These are phyloP conservation scores for Merodon equestris DNA, from an alignment of 2,888 invertebrate genomes.

Conservation along the genomic window DNA sequence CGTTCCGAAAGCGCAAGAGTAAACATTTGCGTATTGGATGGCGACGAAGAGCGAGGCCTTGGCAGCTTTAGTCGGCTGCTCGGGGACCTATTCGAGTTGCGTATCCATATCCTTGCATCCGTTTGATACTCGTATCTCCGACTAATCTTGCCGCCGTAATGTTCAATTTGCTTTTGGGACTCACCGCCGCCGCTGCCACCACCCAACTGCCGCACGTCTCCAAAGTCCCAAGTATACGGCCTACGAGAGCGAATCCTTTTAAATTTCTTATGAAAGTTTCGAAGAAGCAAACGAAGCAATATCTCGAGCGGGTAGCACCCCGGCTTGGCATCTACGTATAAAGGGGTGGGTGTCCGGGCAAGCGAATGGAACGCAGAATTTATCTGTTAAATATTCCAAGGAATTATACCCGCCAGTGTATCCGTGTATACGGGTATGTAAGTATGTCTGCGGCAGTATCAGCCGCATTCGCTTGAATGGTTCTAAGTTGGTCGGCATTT, in stretches of 20 bases:
- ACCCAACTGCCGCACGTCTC: neutral
- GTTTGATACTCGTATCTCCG: slow-evolving; percentile 52
- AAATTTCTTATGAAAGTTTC: slow-evolving; percentile 69
- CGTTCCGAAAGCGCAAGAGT: slow-evolving; percentile 44
- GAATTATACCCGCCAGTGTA: slow-evolving; percentile 55
- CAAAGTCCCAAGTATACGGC: too few species aligned
- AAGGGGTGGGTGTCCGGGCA: slow-evolving; percentile 40
- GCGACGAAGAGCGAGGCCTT: neutral
- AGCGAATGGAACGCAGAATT: slow-evolving; percentile 66
- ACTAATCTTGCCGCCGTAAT: slow-evolving; percentile 67
- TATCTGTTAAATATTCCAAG: slow-evolving; percentile 69
- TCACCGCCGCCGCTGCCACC: slow-evolving; percentile 28
- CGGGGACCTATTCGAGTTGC: slow-evolving; percentile 35
- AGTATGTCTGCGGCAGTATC: neutral
- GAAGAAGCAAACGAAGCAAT: slow-evolving; percentile 62
- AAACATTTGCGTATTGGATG: slow-evolving; percentile 58
- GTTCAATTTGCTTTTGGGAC: slow-evolving; percentile 68
- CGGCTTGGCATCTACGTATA: slow-evolving; percentile 13
- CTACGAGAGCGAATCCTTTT: slow-evolving; percentile 57
- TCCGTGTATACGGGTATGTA: neutral
- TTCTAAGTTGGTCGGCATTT: slow-evolving; percentile 50
- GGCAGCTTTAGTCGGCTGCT: slow-evolving; percentile 15
- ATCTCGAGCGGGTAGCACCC: slow-evolving; percentile 48
- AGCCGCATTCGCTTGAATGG: slow-evolving; percentile 21
- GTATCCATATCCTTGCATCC: slow-evolving; percentile 42